phyloP scores from a whole-genome alignment of 2,888 invertebrate species.

The Ichneumoninae sp. region DNA sequence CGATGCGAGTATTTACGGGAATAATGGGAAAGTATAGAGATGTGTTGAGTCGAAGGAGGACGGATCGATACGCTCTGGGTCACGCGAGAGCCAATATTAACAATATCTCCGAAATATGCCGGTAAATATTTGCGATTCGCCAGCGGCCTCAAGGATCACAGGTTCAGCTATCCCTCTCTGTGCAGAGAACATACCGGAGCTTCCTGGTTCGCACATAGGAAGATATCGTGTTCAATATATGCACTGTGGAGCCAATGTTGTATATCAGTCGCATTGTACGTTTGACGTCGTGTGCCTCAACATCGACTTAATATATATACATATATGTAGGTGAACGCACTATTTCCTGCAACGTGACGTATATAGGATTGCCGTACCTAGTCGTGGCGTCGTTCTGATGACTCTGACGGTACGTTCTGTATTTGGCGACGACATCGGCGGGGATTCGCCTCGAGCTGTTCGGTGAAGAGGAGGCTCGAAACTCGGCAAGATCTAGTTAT shows the following conservation, averaged over 20 bases:
- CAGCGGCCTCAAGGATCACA: conserved; percentile 73
- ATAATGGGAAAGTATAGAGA: conserved; percentile 1
- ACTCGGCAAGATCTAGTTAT: background rate
- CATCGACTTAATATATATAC: conserved; percentile 11
- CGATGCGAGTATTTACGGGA: conserved; percentile 4
- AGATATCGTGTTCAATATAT: conserved; percentile 17
- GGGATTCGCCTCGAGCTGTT: conserved; percentile 71
- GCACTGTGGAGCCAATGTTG: background rate
- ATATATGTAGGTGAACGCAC: background rate
- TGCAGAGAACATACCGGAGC: conserved; percentile 39
- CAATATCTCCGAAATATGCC: conserved; percentile 76
- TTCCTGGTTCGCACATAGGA: background rate
- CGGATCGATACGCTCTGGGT: conserved; percentile 10
- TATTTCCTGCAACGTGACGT: conserved; percentile 3
- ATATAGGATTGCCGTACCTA: background rate
- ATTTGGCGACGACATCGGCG: conserved; percentile 67
- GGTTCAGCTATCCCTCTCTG: conserved; percentile 8
- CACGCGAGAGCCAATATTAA: conserved; percentile 76
- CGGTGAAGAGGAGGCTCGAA: conserved; percentile 45
- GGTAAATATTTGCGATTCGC: conserved; percentile 74
- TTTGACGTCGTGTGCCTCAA: background rate
- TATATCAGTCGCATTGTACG: background rate
- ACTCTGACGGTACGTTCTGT: conserved; percentile 21
- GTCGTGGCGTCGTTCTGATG: conserved; percentile 7
- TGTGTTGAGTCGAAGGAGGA: conserved; percentile 14